These are phyloP conservation scores for Coenonympha glycerion DNA, from an alignment of 2,888 invertebrate genomes.

Conservation along the genomic window DNA sequence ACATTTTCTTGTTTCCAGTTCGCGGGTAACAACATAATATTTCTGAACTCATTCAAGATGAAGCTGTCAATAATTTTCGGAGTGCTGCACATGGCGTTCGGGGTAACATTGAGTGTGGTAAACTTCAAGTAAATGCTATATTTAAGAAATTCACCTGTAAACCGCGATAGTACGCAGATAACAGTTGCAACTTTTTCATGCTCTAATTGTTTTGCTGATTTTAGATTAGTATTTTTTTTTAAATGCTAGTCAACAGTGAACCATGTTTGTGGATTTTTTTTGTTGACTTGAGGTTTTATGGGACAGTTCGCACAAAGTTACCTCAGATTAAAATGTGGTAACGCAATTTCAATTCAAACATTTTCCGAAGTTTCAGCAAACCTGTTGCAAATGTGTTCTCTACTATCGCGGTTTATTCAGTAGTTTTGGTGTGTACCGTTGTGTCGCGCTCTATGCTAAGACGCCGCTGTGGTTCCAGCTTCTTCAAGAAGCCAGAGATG, in stretches of 20 bases:
- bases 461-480: constrained; percentile 45
- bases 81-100: constrained; percentile 84
- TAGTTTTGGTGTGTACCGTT: constrained; percentile 6
- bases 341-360: no score
- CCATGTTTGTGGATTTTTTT: no score
- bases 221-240: no score
- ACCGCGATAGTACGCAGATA: constrained; percentile 2
- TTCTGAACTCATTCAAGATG: constrained; percentile 86
- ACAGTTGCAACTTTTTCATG: neutral
- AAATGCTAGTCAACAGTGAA: no score
- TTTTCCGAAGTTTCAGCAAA: no score
- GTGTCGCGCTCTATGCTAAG: neutral
- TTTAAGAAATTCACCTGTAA: constrained; percentile 64
- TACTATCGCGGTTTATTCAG: constrained; percentile 6
- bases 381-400: no score
- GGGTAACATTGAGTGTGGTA: constrained; percentile 79
- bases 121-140: constrained; percentile 77
- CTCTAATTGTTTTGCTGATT: no score
- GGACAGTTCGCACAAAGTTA: no score
- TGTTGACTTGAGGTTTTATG: no score
- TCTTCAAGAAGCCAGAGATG: constrained; percentile 65
- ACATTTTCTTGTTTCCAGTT: constrained; percentile 58
- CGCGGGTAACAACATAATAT: constrained; percentile 80
- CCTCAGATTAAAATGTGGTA: no score
- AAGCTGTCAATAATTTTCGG: constrained; percentile 83